Evolutionary conservation across 1,140 invertebrate genomes (phyloP).

Genomic region (Hyles euphorbiae): DNA sequence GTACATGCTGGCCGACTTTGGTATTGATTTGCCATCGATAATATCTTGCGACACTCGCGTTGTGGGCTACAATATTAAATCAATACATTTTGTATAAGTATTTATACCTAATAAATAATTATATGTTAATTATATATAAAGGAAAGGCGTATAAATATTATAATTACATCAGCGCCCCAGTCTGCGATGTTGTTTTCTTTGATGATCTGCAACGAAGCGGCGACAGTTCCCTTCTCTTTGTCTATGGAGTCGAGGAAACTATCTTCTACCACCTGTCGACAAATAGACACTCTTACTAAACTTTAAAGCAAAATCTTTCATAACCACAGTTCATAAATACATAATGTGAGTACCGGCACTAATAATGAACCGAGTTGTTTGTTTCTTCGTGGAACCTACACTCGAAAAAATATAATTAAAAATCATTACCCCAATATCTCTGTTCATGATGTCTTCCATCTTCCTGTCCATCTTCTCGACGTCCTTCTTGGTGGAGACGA

Average conservation of each 20-base stretch:
- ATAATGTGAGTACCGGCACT: too few relatives aligned
- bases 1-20: conserved; percentile 80
- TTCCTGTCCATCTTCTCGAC: conserved; percentile 81
- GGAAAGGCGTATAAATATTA: neutral
- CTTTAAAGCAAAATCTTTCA: too few relatives aligned
- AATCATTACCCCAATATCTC: conserved; percentile 83
- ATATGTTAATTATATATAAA: conserved; percentile 12
- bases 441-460: conserved; percentile 81
- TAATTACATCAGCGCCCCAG: conserved; percentile 88
- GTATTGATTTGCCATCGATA: conserved; percentile 74
- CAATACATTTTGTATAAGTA: conserved; percentile 3
- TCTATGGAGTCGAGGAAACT: conserved; percentile 85
- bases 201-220: conserved; percentile 80
- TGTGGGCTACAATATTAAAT: conserved; percentile 66
- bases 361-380: too few relatives aligned
- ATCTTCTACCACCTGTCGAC: conserved; percentile 72
- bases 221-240: conserved; percentile 71
- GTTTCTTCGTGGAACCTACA: too few relatives aligned
- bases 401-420: too few relatives aligned
- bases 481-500: conserved; percentile 84
- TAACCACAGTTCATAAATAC: too few relatives aligned
- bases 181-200: conserved; percentile 84
- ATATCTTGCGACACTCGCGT: conserved; percentile 76
- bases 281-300: too few relatives aligned
- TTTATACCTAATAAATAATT: neutral